Base-by-base conservation (phyloP, 2,888 invertebrate species). In the Willowsia nigromaculata region DNA sequence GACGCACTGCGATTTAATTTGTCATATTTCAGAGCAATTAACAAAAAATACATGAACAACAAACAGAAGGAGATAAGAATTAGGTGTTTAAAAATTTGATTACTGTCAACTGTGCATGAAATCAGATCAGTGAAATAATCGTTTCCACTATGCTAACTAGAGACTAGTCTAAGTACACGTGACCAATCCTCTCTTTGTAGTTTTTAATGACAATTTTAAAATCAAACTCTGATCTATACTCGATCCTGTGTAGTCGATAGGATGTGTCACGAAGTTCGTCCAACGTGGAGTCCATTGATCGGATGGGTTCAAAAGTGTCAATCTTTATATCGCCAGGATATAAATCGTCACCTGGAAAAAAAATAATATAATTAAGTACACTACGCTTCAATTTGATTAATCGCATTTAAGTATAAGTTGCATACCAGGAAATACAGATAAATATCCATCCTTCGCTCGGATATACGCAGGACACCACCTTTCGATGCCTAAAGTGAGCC, bases 381-480 rank as follows among this genome's bases (percentile, higher is more conserved):
- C 9, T 37, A 37, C 9, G 15, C 7, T 22, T 56, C 9, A 53
- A 53, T 53, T 53, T n/a, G n/a, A n/a, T n/a, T n/a, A n/a, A n/a
- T n/a, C 15, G 53, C 53, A 53, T 53, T 53, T 53, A 15, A 53
- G n/a, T 4, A 53, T 15, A 9, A 25, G 18, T 43, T 25, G 25
- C 90, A 86, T 86, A 96, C 96, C 96, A 93, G 96, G 96, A 81
- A 96, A 93, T 86, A 96, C 91, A 53, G 94, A 93, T 2, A 96
- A 93, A 11, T 92, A 56, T 30, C 96, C 96, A 94, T 97, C 95
- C 83, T 94, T 94, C 78, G 95, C 94, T 85, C 94, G 93, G 88
- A 95, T 93, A 62, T 93, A 92, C 1, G 96, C 94, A 80, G 97
- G 96, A 92, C 95, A 93, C 94, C 94, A 94, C 6, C 95, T 93